These are phyloP conservation scores for Barnardius zonarius DNA, from an alignment of 2,113 vertebrate genomes.

Conservation along the genomic window DNA sequence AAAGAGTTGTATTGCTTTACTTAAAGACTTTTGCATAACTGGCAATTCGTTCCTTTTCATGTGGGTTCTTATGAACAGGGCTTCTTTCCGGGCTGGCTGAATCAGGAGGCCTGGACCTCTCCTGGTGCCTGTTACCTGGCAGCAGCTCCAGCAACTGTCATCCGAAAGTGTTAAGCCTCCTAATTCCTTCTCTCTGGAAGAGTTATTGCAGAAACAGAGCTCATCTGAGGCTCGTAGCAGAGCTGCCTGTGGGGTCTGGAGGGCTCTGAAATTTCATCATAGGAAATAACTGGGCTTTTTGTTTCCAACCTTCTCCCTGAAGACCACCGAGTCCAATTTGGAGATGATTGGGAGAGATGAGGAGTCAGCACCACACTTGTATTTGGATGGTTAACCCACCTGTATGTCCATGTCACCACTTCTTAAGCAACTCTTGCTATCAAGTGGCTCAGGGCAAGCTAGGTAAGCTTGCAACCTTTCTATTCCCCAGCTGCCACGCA, in stretches of 20 bases:
- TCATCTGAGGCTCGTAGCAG: background rate
- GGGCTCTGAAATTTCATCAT: background rate
- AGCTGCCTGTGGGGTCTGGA: background rate
- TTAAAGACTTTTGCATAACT: conserved; percentile 10
- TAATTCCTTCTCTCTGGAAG: conserved; percentile 43
- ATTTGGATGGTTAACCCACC: background rate
- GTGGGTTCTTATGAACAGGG: conserved; percentile 1
- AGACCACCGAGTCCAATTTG: background rate
- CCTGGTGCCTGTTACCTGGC: conserved; percentile 19
- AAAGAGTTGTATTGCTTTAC: conserved; percentile 10
- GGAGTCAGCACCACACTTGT: background rate
- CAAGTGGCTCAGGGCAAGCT: background rate
- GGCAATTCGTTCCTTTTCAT: background rate
- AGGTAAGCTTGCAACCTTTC: background rate
- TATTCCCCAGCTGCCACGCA: background rate
- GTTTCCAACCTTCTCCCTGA: background rate
- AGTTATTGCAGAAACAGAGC: background rate
- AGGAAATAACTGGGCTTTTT: background rate
- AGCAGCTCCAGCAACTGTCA: background rate
- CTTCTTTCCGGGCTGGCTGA: background rate
- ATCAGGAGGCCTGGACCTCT: background rate
- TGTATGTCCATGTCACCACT: background rate
- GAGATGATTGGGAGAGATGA: background rate
- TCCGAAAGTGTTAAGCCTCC: conserved; percentile 13
- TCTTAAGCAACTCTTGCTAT: background rate